Base-by-base conservation (phyloP, 2,888 invertebrate species). In the Trichacis sp. region DNA sequence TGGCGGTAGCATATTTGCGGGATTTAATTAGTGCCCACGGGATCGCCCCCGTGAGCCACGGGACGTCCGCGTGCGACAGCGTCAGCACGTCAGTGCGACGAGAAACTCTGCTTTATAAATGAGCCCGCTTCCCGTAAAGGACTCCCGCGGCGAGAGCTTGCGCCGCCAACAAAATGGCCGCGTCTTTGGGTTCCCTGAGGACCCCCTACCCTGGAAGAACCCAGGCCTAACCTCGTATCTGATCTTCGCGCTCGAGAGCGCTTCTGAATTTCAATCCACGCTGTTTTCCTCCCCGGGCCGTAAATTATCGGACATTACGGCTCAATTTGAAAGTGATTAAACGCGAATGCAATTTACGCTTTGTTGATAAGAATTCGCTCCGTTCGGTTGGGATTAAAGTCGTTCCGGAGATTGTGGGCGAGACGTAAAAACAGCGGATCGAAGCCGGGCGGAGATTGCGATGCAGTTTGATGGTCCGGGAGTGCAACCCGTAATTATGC, bases 11-110 rank as follows among this genome's bases (percentile, higher is more conserved):
- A 57, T 64, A 70, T 71, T 75, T 74, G 69, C 69, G 73, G 70
- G 70, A 68, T 81, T 80, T 77, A 80, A 80, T 81, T 80, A 79
- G 75, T 71, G 63, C 62, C 58, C 72, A 70, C 70, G 67, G 67
- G 70, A 63, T 63, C 69, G 57, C 67, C 62, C 69, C 60, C 69
- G 60, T 67, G 55, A 73, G 53, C 76, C 71, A 73, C 75, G 68
- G 75, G 74, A 68, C 55, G 69, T 65, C 54, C 45, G 18, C 47
- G n/a, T 24, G 43, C 24, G 20, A 42, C 50, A 40, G 60, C 54
- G 60, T 48, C 50, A 50, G 43, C 42, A 57, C 57, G 54, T 51
- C 50, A 49, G 53, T 61, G 40, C 49, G 58, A 52, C 63, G 49
- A 51, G 53, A 62, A 58, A 56, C 50, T 46, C 36, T 17, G 48